Base-by-base conservation (phyloP, 2,888 invertebrate genomes). In the Lamproptera curius region DNA sequence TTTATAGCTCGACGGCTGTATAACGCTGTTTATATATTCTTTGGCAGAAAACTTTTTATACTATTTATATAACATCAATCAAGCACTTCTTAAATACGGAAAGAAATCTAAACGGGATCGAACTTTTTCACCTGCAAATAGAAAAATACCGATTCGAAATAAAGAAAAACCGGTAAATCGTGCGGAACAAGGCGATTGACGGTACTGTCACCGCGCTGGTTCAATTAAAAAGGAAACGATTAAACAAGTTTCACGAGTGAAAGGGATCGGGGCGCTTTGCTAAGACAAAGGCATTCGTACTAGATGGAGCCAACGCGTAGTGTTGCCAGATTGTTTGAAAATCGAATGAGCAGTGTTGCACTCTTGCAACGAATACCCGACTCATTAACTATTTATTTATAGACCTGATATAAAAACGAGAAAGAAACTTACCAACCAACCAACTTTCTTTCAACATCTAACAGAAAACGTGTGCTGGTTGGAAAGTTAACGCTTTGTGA, bases 221-320 rank as follows among this genome's bases (percentile, higher is more conserved):
- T 35, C 28, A 5, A 43, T 49, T 35, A 40, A 49, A 43, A 39
- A 49, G 35, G 35, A 43, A 49, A 39, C 16, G 38, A 34, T 26
- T 34, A 36, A 43, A 35, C 43, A 34, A 43, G 48, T 49, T 49
- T 43, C 34, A 34, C 35, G 43, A 49, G 48, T 49, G 48, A 49
- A 49, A 49, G 48, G 48, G 39, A 43, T 26, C 20, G 23, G 13
- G 31, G 33, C 23, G 34, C n/a, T 20, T 13, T 42, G 37, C 28
- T 36, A 37, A 48, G 46, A 20, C 31, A 26, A 33, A 23, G 13
- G 36, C 28, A 37, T 37, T 28, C 14, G 9, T 6, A 14, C 42
- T 26, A 37, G 38, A 42, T 38, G 38, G 33, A 37, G 33, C 31
- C 6, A 15, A 33, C 11, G 16, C 26, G n/a, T 8, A 31, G 45